Base-by-base conservation (phyloP, 2,113 vertebrate species). In the Australoheros scitulus region DNA sequence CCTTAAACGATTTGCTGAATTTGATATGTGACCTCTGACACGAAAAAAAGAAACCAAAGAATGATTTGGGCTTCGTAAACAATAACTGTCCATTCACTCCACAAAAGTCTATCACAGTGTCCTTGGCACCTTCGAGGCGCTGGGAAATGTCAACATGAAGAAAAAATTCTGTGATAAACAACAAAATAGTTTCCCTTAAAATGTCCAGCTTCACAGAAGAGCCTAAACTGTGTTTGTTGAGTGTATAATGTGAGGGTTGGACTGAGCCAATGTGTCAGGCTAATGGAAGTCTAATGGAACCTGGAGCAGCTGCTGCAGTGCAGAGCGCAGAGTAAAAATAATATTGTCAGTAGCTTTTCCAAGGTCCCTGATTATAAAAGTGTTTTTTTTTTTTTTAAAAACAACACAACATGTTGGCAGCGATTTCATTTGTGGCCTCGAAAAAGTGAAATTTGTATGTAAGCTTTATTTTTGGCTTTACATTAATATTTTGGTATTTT, bases 161-260 rank as follows among this genome's bases (percentile, higher is more conserved):
- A 63, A 55, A 26, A 6, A 4, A 13, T 9, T 7, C 3, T 47
- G 56, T 18, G 36, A 38, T 24, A 26, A 24, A 56, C 29, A 76
- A 65, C 26, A 1, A 38, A 24, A 15, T 52, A 3, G 18, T 68
- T 79, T 63, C 13, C 24, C 24, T 55, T 43, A n/a, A 55, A 78
- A 61, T 70, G 11, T 41, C 10, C 11, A 2, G 15, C 17, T 52
- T 26, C 29, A 72, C 24, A 72, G 65, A 72, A 52, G 26, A 52
- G 65, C 20, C 65, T 20, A 70, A n/a, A 72, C 43, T 52, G 17
- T 14, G 29, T 52, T 72, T 32, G 43, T 72, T 52, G 65, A 72
- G 65, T 72, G 65, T 52, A 32, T 72, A 52, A 72, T 70, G 43
- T 70, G 65, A 52, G 65, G 47, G 24, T 32, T 70, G 20, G 65